Percentiles rank a stretch among this genome's conserved stretches.
Conservation (phyloP, 2,113 vertebrate species). For the Empidonax alnorum region DNA sequence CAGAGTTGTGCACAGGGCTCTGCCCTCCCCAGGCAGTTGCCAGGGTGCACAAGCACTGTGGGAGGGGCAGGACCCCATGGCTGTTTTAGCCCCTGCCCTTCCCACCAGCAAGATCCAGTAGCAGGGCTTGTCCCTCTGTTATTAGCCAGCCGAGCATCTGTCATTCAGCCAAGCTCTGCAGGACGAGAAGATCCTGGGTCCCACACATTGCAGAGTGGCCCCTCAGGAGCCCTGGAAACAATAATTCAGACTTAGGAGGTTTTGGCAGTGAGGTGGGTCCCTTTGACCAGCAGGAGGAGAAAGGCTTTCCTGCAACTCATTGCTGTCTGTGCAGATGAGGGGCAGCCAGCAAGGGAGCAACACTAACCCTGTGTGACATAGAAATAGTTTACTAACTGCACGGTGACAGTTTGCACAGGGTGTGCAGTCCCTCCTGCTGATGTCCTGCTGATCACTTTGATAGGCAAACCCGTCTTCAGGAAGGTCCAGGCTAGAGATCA, state of each 20-base stretch:
- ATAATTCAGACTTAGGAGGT: neutral
- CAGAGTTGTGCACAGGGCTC: neutral
- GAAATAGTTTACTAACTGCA: constrained; percentile 55
- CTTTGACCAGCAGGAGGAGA: neutral
- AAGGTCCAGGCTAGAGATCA: constrained; percentile 88
- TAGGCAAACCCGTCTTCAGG: constrained; percentile 86
- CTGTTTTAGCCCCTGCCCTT: neutral
- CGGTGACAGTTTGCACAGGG: neutral
- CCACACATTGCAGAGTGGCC: accelerated
- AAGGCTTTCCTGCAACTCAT: neutral
- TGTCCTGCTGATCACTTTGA: constrained; percentile 69
- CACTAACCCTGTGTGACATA: constrained; percentile 15
- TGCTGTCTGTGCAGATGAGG: neutral
- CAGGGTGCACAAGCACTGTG: accelerated
- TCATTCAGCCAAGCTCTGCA: neutral
- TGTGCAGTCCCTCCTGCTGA: constrained; percentile 9
- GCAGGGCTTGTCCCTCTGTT: neutral
- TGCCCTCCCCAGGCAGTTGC: neutral
- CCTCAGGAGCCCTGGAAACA: neutral
- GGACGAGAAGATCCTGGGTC: neutral
- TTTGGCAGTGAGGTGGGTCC: accelerated
- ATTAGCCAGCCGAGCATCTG: neutral
- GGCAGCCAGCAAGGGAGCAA: neutral
- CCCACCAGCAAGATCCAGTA: neutral
- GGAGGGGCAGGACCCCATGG: neutral